Evolutionary conservation across 2,113 vertebrate genomes (phyloP), one percentile per base, ranked within the genome.

Genomic region (Plotosus lineatus): DNA sequence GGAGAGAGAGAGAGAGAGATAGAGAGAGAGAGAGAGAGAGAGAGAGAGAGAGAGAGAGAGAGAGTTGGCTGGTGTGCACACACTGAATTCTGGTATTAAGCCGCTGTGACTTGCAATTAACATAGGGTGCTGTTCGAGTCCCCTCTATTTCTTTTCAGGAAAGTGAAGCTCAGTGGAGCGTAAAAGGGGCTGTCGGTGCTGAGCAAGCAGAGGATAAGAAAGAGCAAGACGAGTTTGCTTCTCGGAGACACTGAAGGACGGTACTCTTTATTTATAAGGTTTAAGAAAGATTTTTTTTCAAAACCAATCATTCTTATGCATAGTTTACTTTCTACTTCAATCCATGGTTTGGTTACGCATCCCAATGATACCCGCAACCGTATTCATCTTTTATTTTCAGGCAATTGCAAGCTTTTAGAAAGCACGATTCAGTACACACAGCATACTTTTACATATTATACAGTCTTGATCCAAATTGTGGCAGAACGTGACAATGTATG

Each of bases 91-190:
- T 81, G 56, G 68, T 58, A 74, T 46, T 81, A 72, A 77, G 33
- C 38, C 51, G 31, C 78, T 77, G 78, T 28, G 63, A 72, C 78
- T 80, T 77, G 78, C 78, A 80, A 77, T 84, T 84, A 81, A 81
- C 33, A 44, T 23, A 78, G 56, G 36, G 51, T 79, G 79, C 79
- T 74, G 82, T 79, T 81, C 75, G 50, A 80, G 75, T 58, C 66
- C 80, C 53, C 63, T 82, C 80, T 46, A 82, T 77, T 84, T 82
- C 83, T 77, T 84, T 86, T 84, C 72, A 74, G 75, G 60, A 84
- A 77, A 82, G 80, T 84, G 80, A 60, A 84, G 83, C 53, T 80
- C 72, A 82, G 46, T 75, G 78, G 73, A 80, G 85, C 80, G 82
- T 82, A 68, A 83, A 77, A 86, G 84, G 28, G 28, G 33, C 83